Evolutionary conservation across 1,140 invertebrate species (phyloP), one percentile per base, ranked within the genome.

Genomic region (Cheumatopsyche charites): DNA sequence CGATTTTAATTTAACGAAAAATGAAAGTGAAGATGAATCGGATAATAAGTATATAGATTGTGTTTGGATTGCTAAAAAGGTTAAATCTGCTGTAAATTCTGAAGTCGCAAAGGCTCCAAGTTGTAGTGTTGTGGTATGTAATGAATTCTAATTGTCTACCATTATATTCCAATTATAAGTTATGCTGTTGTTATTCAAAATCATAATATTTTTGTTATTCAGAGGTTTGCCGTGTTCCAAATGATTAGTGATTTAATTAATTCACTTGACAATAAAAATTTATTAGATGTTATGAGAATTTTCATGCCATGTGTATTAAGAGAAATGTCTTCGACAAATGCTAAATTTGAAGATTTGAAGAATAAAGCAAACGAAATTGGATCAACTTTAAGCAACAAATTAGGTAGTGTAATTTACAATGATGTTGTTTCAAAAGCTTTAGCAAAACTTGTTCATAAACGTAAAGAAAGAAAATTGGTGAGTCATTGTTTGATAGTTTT

Each of bases 221-320:
- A 90, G 89, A 82, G 90, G 75, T 84, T 79, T 26, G 83, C 85
- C 71, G 84, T 89, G 11, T 91, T 92, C 73, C 90, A 90, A 77
- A 92, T 88, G 86, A 84, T 90, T 25, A 90, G 87, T 25, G 90
- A 88, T 1, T 72, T 91, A 29, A 77, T 85, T 26, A 76, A 86
- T 21, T 86, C 85, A 43, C 77, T 90, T 29, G 83, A 85, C 3
- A 74, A 82, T 45, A 82, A 87, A 1, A 79, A 82, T 70, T 76
- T 92, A 4, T 73, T 80, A 12, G 74, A 80, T 5, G 77, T 90
- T 61, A 77, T 90, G 13, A 82, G 81, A 66, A 82, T 86, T 73
- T 81, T 91, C 45, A 80, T 92, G 76, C 85, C 87, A 15, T 88
- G 90, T 7, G 77, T 93, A 9, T 86, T 87, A 11, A 82, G 90